A percentile compares a stretch with the other conserved stretches of the same genome.
These are phyloP conservation scores for Lophius piscatorius DNA, from an alignment of 2,113 vertebrate species.

Conservation along the genomic window DNA sequence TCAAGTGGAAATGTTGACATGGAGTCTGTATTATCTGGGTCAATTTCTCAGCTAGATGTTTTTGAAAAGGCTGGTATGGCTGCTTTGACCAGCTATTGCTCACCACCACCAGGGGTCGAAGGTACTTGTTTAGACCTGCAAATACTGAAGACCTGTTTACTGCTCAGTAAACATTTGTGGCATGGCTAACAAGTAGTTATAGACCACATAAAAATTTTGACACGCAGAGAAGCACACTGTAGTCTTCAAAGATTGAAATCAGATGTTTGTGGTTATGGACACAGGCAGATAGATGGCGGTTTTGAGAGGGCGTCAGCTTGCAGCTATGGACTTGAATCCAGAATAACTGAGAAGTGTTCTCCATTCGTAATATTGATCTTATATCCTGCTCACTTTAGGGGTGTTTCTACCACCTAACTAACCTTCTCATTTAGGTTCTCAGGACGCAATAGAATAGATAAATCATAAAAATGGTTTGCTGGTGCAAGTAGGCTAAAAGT, in stretches of 20 bases:
- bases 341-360: slow-evolving; percentile 9
- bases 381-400: slow-evolving; percentile 9
- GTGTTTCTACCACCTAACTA: too few species aligned
- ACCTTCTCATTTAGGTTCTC: too few species aligned
- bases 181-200: slow-evolving; percentile 7
- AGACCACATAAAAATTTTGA: slow-evolving; percentile 3
- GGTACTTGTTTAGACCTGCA: slow-evolving; percentile 66
- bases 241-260: slow-evolving; percentile 43
- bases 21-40: slow-evolving; percentile 37
- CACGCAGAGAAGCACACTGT: background rate
- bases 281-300: slow-evolving; percentile 50
- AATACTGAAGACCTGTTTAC: slow-evolving; percentile 21
- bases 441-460: too few species aligned
- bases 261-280: slow-evolving; percentile 53
- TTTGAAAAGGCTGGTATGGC: slow-evolving; percentile 20
- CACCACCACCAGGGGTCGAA: slow-evolving; percentile 60
- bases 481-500: background rate
- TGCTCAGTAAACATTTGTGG: slow-evolving; percentile 8
- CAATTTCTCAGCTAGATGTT: slow-evolving; percentile 34
- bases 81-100: slow-evolving; percentile 48
- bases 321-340: slow-evolving; percentile 36
- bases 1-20: slow-evolving; percentile 59
- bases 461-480: too few species aligned
- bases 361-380: slow-evolving; percentile 19
- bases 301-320: slow-evolving; percentile 37